Conservation (phyloP, 2,113 vertebrate species). For the Sinocyclocheilus anshuiensis region DNA sequence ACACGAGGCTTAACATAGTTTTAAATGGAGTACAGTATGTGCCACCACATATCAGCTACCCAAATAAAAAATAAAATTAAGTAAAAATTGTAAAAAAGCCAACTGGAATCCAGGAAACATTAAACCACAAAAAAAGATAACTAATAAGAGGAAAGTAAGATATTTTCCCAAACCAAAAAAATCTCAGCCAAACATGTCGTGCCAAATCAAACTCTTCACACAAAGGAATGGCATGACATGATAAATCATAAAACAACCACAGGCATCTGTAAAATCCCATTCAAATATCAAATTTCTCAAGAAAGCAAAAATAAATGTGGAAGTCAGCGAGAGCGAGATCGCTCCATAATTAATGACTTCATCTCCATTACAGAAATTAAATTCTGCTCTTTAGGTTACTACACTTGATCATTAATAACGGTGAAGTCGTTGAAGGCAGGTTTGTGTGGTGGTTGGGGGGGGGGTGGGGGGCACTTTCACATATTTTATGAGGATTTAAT, state of each 20-base stretch:
- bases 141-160: not conserved
- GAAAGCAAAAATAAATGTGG: not conserved
- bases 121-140: not conserved
- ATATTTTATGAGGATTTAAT: slow-evolving; percentile 60
- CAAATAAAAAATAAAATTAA: not conserved
- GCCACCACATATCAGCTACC: not conserved
- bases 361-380: slow-evolving; percentile 46
- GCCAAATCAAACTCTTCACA: slow-evolving; percentile 26
- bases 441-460: not conserved
- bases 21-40: not conserved
- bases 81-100: not conserved
- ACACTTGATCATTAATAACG: slow-evolving; percentile 33
- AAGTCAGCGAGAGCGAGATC: slow-evolving; percentile 20
- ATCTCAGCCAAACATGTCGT: not conserved
- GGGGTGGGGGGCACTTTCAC: slow-evolving; percentile 46
- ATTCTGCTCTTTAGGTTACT: slow-evolving; percentile 22
- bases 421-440: slow-evolving; percentile 8
- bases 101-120: not conserved
- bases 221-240: slow-evolving; percentile 8
- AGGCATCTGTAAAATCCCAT: slow-evolving; percentile 32
- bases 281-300: slow-evolving; percentile 36
- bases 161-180: not conserved
- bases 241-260: slow-evolving; percentile 40
- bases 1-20: too few species aligned
- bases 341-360: slow-evolving; percentile 36